phyloP scores from a whole-genome alignment of 1,140 invertebrate genomes.

The Neodiprion fabricii region DNA sequence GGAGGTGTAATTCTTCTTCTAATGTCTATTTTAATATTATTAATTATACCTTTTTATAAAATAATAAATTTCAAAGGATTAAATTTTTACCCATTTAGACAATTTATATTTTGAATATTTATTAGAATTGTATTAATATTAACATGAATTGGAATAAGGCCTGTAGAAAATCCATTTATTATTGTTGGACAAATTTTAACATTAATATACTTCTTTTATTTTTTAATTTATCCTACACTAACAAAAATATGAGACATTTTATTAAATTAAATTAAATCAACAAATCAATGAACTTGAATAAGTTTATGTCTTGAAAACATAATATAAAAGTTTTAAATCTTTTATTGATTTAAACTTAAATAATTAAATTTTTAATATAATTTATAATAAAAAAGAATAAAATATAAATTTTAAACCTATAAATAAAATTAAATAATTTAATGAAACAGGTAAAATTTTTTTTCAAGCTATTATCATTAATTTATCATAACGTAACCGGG shows the following conservation, averaged over 20 bases:
- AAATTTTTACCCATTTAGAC: constrained; percentile 58
- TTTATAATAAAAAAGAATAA: no score
- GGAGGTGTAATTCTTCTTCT: no score
- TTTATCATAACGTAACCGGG: no score
- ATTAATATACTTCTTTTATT: constrained; percentile 65
- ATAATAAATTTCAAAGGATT: constrained; percentile 62
- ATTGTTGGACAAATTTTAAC: constrained; percentile 38
- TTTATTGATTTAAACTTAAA: no score
- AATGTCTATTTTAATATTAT: no score
- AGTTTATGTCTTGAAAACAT: constrained; percentile 73
- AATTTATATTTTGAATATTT: constrained; percentile 31
- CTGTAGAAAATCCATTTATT: constrained; percentile 42
- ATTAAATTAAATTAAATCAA: constrained; percentile 44
- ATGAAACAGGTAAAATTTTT: no score
- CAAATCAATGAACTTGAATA: constrained; percentile 65
- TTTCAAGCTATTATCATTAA: no score
- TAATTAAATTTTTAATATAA: no score
- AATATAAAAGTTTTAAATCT: constrained; percentile 42
- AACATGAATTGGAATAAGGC: constrained; percentile 71
- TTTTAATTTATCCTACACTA: constrained; percentile 59
- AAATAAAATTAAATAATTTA: no score
- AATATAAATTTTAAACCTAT: no score
- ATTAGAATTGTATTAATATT: constrained; percentile 62
- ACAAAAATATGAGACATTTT: constrained; percentile 61
- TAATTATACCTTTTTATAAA: constrained; percentile 33